Evolutionary conservation across 2,113 vertebrate species (phyloP), one percentile per base, ranked within the genome.

Genomic region (Halcyon senegalensis): DNA sequence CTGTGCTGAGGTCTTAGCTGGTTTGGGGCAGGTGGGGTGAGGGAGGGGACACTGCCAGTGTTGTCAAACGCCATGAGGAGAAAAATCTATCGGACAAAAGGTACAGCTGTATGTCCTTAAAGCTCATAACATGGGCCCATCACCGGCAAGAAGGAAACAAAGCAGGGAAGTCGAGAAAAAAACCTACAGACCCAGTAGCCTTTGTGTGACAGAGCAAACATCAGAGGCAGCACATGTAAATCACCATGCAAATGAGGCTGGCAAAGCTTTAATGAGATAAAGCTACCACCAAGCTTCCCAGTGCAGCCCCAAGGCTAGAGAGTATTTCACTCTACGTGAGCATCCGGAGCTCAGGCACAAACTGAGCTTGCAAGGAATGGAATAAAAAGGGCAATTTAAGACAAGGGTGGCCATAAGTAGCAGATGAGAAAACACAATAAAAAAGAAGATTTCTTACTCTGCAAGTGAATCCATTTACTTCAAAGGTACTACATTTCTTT

Each of bases 241-340:
- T 94, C 28, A 25, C 63, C 89, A 86, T 86, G 87, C 85, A 95
- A 95, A 97, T 94, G 82, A 94, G 60, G 55, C 48, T 87, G 93
- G 76, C 43, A 51, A 68, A 75, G 75, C 89, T 92, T 70, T 89
- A 95, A 91, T 1, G 33, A 95, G 87, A 33, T 72, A 2, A 90
- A 94, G 87, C 83, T 91, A 44, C 82, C 88, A 77, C 64, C 76
- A 37, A 91, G 96, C 28, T 70, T 89, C 82, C 48, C 0, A 1
- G 43, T 31, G 81, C 87, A 95, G 93, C 91, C 95, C 68, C 89
- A 84, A 64, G 95, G 91, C 89, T 64, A 25, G 59, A 37, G 75
- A 94, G 70, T 16, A 88, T 95, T 95, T 95, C 89, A 90, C 85
- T 74, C 67, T 30, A 16, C 5, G 2, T 7, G 13, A 91, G 64